These are phyloP conservation scores for Cylas formicarius DNA, from an alignment of 1,140 invertebrate genomes.

Conservation along the genomic window DNA sequence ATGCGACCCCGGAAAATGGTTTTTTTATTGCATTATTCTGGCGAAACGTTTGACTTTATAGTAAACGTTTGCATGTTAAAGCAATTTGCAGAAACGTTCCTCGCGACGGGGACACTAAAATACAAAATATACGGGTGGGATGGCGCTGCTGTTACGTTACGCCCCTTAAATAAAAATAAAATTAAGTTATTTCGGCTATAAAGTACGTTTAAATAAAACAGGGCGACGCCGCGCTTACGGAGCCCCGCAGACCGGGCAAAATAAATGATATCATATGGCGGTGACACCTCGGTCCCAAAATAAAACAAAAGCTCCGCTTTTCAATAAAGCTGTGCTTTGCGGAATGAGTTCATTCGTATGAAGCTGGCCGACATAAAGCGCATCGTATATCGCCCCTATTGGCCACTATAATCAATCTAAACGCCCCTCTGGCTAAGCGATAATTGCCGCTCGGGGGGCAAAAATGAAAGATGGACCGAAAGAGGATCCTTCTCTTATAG, in stretches of 20 bases:
- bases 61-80: slow-evolving; percentile 18
- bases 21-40: slow-evolving; percentile 24
- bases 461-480: too few species aligned
- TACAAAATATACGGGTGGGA: too few species aligned
- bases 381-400: too few species aligned
- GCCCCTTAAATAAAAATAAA: slow-evolving; percentile 21
- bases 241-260: slow-evolving; percentile 16
- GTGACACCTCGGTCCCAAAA: slow-evolving; percentile 20
- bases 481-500: too few species aligned
- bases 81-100: slow-evolving; percentile 16
- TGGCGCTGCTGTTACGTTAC: too few species aligned
- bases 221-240: too few species aligned
- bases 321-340: slow-evolving; percentile 4
- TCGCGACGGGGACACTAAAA: slow-evolving; percentile 9
- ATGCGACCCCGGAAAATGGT: slow-evolving; percentile 19
- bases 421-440: too few species aligned
- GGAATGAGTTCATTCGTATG: slow-evolving; percentile 3
- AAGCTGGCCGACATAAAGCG: too few species aligned
- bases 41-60: slow-evolving; percentile 18
- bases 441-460: too few species aligned
- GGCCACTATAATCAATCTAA: too few species aligned
- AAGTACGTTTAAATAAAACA: slow-evolving; percentile 27
- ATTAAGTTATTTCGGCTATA: slow-evolving; percentile 22
- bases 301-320: slow-evolving; percentile 4
- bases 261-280: slow-evolving; percentile 29